Evolutionary conservation across 2,797 vertebrate genomes (phyloP).

Genomic region (Monodelphis domestica): DNA sequence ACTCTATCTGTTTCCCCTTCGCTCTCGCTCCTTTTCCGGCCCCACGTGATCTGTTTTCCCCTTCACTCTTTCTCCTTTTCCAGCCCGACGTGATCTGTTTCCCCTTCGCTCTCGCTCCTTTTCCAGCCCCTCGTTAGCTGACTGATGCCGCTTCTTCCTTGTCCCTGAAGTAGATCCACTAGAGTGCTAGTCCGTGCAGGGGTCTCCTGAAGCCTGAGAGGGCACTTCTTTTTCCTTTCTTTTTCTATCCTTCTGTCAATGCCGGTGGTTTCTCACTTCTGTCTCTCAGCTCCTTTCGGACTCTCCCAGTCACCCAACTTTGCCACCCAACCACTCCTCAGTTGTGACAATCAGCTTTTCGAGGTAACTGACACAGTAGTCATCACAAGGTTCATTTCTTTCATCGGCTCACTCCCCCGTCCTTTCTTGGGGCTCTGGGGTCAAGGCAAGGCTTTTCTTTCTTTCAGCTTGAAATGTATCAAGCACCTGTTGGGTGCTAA

Average conservation of each 20-base stretch:
- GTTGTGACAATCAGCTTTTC: not conserved
- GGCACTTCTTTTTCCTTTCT: not conserved
- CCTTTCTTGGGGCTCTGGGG: rapidly evolving
- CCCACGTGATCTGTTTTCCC: not conserved
- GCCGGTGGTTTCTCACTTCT: not conserved
- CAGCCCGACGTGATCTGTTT: not conserved
- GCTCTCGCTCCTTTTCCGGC: not conserved
- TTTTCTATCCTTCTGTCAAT: not conserved
- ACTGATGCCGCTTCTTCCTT: not conserved
- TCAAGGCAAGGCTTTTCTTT: not conserved
- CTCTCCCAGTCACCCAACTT: not conserved
- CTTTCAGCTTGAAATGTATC: not conserved
- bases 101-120: too few relatives aligned
- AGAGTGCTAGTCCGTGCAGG: not conserved
- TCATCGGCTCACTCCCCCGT: too few relatives aligned
- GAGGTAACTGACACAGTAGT: not conserved
- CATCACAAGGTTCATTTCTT: not conserved
- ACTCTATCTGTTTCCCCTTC: too few relatives aligned
- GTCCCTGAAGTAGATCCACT: not conserved
- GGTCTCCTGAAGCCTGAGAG: not conserved
- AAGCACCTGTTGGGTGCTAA: not conserved
- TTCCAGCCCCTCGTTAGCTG: too few relatives aligned
- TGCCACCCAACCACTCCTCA: not conserved
- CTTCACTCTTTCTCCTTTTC: not conserved
- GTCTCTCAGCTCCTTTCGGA: not conserved